Percentiles rank a stretch among this genome's conserved stretches.
Conservation (phyloP, 2,888 invertebrate genomes). For the Drosophila rellima region DNA sequence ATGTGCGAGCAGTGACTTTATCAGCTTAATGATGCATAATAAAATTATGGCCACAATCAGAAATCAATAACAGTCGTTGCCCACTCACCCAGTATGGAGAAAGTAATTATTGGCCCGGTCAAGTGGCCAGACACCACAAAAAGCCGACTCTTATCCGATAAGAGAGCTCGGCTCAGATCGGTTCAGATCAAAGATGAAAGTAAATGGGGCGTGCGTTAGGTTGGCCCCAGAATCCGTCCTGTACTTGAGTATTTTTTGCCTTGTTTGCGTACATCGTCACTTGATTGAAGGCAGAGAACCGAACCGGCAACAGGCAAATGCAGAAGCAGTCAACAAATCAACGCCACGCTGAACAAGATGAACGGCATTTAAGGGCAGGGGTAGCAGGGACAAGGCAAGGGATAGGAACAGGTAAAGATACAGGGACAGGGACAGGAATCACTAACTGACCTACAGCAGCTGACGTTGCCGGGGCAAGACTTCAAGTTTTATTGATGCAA, state of each 20-base stretch:
- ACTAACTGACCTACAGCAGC: conserved; percentile 76
- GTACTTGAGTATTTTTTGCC: conserved; percentile 29
- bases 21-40: conserved; percentile 72
- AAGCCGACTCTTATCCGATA: conserved; percentile 59
- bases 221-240: conserved; percentile 47
- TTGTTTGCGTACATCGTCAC: conserved; percentile 73
- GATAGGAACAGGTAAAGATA: not conserved
- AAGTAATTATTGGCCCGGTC: conserved; percentile 74
- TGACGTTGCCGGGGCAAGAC: conserved; percentile 34
- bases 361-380: conserved; percentile 53
- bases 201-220: conserved; percentile 56
- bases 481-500: conserved; percentile 77
- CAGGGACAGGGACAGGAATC: conserved; percentile 11
- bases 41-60: conserved; percentile 73
- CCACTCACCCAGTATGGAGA: conserved; percentile 60
- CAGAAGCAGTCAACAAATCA: conserved; percentile 78
- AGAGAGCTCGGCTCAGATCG: conserved; percentile 43
- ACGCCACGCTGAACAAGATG: conserved; percentile 60
- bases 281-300: conserved; percentile 64
- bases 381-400: conserved; percentile 23
- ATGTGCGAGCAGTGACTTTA: conserved; percentile 45
- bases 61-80: conserved; percentile 74
- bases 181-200: conserved; percentile 63
- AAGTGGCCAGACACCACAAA: conserved; percentile 54
- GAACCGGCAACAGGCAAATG: conserved; percentile 57